Base-by-base conservation (phyloP, 2,888 invertebrate species). In the Himalopsyche anomala region DNA sequence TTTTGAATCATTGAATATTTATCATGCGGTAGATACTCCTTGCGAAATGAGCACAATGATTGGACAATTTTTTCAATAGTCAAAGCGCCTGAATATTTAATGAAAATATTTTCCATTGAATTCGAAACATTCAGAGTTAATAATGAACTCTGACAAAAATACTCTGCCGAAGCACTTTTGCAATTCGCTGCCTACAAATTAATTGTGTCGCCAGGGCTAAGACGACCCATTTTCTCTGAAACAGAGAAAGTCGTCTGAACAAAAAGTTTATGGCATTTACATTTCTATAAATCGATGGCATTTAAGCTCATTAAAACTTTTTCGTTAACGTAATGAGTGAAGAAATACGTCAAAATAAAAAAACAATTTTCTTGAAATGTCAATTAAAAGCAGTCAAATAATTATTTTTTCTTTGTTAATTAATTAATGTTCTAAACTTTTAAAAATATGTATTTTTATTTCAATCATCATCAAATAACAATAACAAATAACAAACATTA, bases 141-240 rank as follows among this genome's bases (percentile, higher is more conserved):
- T 74, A 74, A 87, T 87, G 85, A 87, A 87, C 86, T 87, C 86
- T 83, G 81, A 83, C 81, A 80, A 87, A 87, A 85, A 86, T 86
- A 86, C 86, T 84, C 82, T 81, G 81, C 56, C 82, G 62, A 55
- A 79, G 56, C 80, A 74, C 81, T 81, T 81, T 28, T 51, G 38
- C 38, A 38, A 74, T 74, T 74, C 19, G 74, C 74, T 74, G 74
- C 28, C 38, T 74, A 74, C 74, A 38, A 74, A 74, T 74, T 74
- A 74, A 74, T 74, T 81, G 62, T 51, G 51, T 81, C 74, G 74
- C 51, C 81, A 17, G 17, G 19, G 45, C 81, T 51, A 81, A 85
- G 40, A 28, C 12, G 74, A 3, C 15, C 38, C 38, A 74, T 74
- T 74, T 74, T 74, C 74, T 15, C 74, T 15, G 36, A 74, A 38